Evolutionary conservation across 2,888 invertebrate genomes (phyloP), one percentile per base, ranked within the genome.

Genomic region (Napeogenes sylphis): DNA sequence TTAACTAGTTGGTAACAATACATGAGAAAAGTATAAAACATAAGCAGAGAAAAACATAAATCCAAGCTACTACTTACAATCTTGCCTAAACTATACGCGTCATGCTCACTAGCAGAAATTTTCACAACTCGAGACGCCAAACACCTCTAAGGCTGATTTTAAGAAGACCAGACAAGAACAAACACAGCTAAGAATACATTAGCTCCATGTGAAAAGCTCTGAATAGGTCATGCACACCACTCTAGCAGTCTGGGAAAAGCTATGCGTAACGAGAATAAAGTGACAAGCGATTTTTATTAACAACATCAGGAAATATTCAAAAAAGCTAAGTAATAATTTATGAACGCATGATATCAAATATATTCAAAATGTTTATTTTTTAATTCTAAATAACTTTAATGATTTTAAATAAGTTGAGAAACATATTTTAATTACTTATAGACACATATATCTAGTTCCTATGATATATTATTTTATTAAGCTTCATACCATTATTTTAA

Each of bases 201-300:
- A 81, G 75, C 77, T 74, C 67, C 73, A 70, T 73, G 78, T 72
- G 71, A 68, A 73, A 73, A 70, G 77, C 72, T 66, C 78, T 81
- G 81, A 75, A 80, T 79, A 81, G 81, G 80, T 80, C 82, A 75
- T 81, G 71, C 71, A 79, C 80, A 77, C 81, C 81, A 75, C 80
- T 80, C 73, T 33, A 62, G 8, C 54, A 65, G 75, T 74, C 75
- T 74, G 70, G 67, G 68, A 69, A 67, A 58, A 57, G 60, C 65
- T 64, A 67, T 70, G 5, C 51, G 65, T 67, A 51, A 30, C 55
- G 65, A 67, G 66, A 30, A 45, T 62, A 30, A 47, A 55, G 59
- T 45, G 63, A 13, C 6, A 38, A 69, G 67, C 60, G 63, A 14
- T 46, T 10, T 45, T 42, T 10, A 42, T 3, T 42, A 42, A 42